Evolutionary conservation across 2,888 invertebrate species (phyloP), one percentile per base, ranked within the genome.

Genomic region (Sipha maydis): DNA sequence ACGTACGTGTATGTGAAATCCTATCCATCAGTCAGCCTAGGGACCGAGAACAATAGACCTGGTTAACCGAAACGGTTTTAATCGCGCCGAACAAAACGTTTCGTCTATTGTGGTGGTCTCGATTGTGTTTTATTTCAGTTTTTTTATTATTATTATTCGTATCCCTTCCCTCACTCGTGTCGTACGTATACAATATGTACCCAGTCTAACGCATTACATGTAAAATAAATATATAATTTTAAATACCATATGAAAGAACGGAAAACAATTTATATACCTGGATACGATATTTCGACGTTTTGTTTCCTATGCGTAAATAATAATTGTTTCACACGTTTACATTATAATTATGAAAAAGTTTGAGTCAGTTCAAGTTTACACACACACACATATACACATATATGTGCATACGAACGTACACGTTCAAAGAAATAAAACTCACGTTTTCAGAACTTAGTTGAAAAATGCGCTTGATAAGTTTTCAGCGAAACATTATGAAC

Each of bases 51-150:
- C 83, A 83, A 83, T 82, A 9, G 48, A 28, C 14, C 28, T 31
- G 73, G 73, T 83, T 83, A 83, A 83, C 83, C 54, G 73, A 54
- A 83, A 83, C 83, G 73, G 83, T 83, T 83, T 83, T 54, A 73
- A 83, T 83, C 71, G 48, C 21, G 19, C 11, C 71, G 31, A 48
- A 73, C 83, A 83, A 83, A 83, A 83, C 54, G 71, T 71, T 48
- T 41, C 28, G 14, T 28, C 71, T 28, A 48, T 83, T 54, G 48
- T 83, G 19, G 28, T 69, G 17, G 34, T 34, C 34, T 61, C 34
- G 7, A 11, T 54, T 14, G 56, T 25, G 34, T 78, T 78, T 56
- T 31, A 34, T 79, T 78, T 78, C 25, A 21, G 25, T 61, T 79
- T 56, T 54, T 31, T 56, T 3, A 48, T 48, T 48, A 48, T 48